Evolutionary conservation across 2,113 vertebrate species (phyloP).

Genomic region (Aix galericulata): DNA sequence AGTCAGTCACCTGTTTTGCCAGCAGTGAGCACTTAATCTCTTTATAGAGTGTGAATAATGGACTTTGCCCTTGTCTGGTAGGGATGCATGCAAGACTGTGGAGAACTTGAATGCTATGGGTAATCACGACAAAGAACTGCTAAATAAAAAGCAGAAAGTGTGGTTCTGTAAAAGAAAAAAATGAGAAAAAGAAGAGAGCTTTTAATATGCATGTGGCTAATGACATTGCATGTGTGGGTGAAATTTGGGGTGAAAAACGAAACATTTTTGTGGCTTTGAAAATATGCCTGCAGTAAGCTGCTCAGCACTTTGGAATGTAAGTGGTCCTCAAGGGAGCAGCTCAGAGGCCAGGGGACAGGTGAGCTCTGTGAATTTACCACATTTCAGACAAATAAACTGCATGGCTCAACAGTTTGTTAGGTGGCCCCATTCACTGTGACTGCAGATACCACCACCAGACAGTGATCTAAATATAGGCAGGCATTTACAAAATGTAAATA

Average conservation of each 20-base stretch:
- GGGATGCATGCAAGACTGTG: not conserved
- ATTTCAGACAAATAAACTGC: not conserved
- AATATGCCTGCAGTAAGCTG: not conserved
- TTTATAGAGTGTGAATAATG: not conserved
- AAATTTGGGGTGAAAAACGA: not conserved
- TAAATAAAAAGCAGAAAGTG: not conserved
- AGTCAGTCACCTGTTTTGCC: not conserved
- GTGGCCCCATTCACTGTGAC: not conserved
- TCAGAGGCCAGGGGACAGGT: not conserved
- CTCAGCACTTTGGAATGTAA: slow-evolving; percentile 13
- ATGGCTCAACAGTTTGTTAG: not conserved
- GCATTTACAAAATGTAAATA: not conserved
- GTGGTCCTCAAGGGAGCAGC: not conserved
- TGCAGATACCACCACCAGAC: not conserved
- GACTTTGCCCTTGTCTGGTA: not conserved
- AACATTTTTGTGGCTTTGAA: slow-evolving; percentile 15
- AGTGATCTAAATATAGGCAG: not conserved
- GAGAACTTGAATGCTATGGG: not conserved
- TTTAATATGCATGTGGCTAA: not conserved
- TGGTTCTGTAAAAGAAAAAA: not conserved
- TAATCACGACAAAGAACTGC: not conserved
- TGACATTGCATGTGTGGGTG: not conserved
- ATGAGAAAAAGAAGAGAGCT: not conserved
- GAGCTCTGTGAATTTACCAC: not conserved
- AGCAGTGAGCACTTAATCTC: not conserved